phyloP scores from a whole-genome alignment of 1,140 invertebrate species.

The Phymastichus coffea region DNA sequence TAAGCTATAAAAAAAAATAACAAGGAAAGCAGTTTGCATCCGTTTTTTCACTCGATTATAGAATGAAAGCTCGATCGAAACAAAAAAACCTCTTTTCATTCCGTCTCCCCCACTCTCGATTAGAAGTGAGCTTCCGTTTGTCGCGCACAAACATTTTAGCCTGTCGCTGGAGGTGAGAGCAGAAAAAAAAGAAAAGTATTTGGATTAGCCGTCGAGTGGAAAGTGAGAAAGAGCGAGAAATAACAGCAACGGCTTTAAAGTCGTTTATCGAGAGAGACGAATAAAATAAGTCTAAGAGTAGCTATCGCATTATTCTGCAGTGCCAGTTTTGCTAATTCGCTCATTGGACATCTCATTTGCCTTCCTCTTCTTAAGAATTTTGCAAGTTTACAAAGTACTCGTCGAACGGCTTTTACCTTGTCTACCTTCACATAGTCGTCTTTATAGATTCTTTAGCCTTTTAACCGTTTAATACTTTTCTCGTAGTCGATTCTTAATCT shows the following conservation, averaged over 20 bases:
- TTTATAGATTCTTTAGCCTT: neutral
- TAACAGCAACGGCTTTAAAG: neutral
- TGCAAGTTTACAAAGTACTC: neutral
- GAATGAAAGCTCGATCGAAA: neutral
- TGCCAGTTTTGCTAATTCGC: slow-evolving; percentile 3
- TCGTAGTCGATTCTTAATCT: neutral
- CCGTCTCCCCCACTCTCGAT: neutral
- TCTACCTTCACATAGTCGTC: neutral
- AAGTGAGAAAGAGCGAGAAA: no score
- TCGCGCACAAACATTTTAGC: neutral
- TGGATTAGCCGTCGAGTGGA: neutral
- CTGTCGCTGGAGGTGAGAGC: neutral
- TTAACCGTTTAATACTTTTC: neutral
- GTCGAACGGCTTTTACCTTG: neutral
- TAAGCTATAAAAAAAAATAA: no score
- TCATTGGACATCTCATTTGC: neutral
- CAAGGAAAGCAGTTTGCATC: neutral
- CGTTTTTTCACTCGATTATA: no score
- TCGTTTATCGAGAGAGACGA: slow-evolving; percentile 15
- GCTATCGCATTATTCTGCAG: slow-evolving; percentile 1
- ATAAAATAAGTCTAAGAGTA: slow-evolving; percentile 15
- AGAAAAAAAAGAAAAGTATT: neutral
- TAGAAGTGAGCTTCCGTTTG: no score
- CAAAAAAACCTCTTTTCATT: no score
- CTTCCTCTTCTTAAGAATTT: neutral